phyloP scores from a whole-genome alignment of 2,113 vertebrate species.

The Pterocles burchelli region DNA sequence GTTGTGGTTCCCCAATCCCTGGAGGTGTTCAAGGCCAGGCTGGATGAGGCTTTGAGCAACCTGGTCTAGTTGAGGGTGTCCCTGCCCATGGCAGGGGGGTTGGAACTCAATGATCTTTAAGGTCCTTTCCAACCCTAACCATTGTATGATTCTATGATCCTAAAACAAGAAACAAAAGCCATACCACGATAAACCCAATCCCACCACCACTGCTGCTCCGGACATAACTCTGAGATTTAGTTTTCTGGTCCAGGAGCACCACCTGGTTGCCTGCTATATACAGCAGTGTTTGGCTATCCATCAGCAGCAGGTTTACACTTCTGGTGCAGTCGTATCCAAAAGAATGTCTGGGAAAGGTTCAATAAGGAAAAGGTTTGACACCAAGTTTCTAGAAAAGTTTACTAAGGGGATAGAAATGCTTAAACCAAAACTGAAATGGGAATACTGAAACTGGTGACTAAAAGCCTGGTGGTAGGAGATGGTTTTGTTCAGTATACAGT shows the following conservation, averaged over 20 bases:
- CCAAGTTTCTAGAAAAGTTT: not conserved
- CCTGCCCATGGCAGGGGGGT: too few species aligned
- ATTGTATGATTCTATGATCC: too few species aligned
- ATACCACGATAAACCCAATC: slow-evolving; percentile 87
- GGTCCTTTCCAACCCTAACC: too few species aligned
- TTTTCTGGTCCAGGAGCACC: slow-evolving; percentile 81
- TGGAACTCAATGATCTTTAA: too few species aligned
- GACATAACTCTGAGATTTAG: slow-evolving; percentile 81
- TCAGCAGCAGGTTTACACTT: slow-evolving; percentile 84
- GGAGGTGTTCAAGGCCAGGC: too few species aligned
- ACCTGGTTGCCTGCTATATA: slow-evolving; percentile 90
- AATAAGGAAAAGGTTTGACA: slow-evolving; percentile 70
- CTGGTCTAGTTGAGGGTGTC: too few species aligned
- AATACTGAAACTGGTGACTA: not conserved
- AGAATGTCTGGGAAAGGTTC: slow-evolving; percentile 80
- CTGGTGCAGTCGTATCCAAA: slow-evolving; percentile 91
- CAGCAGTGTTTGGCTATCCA: slow-evolving; percentile 80
- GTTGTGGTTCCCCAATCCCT: too few species aligned
- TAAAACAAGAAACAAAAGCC: not conserved
- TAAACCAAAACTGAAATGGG: not conserved
- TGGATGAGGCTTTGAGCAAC: too few species aligned
- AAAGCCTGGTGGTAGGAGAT: not conserved
- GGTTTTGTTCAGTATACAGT: not conserved
- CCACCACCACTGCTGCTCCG: slow-evolving; percentile 83
- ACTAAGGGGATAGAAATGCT: not conserved